Evolutionary conservation across 2,888 invertebrate genomes (phyloP), one percentile per base, ranked within the genome.

Genomic region (Saturnia japonica): DNA sequence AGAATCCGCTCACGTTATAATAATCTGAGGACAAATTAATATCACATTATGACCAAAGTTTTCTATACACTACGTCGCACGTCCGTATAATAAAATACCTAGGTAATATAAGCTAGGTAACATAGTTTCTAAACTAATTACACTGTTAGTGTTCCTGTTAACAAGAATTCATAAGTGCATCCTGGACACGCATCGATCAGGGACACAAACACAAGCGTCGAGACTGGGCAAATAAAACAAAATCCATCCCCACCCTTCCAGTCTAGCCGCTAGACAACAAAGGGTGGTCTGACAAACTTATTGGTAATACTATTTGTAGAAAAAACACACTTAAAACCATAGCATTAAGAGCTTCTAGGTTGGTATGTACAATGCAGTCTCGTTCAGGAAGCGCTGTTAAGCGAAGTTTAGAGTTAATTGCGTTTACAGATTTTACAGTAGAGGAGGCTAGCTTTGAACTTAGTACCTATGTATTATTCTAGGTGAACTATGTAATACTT

Each of bases 181-280:
- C 40, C 70, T 34, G 71, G 68, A 68, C 71, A 71, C 68, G 68
- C 71, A 85, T 86, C 85, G 85, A 88, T 87, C 70, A 70, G 67
- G 22, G 82, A 72, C 82, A 78, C 79, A 80, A 78, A 71, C 79
- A 81, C 81, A 74, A 69, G 71, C 81, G 82, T 78, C 82, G 82
- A 79, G 85, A 83, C 84, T 78, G 81, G 76, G 80, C 89, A 91
- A 92, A 92, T 91, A 91, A 91, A 92, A 90, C 90, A 91, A 91
- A 91, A 89, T 85, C 87, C 85, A 85, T 71, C 85, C 88, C 79
- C 79, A 78, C 77, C 84, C 85, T 85, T 80, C 77, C 82, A 82
- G 91, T 90, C 91, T 90, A 88, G 89, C 86, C 88, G 78, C 86
- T 88, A 93, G 93, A 93, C 93, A 92, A 93, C 93, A 93, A 93